These are phyloP conservation scores for Zygothrica quintamaculata DNA, from an alignment of 2,888 invertebrate species.

Conservation along the genomic window DNA sequence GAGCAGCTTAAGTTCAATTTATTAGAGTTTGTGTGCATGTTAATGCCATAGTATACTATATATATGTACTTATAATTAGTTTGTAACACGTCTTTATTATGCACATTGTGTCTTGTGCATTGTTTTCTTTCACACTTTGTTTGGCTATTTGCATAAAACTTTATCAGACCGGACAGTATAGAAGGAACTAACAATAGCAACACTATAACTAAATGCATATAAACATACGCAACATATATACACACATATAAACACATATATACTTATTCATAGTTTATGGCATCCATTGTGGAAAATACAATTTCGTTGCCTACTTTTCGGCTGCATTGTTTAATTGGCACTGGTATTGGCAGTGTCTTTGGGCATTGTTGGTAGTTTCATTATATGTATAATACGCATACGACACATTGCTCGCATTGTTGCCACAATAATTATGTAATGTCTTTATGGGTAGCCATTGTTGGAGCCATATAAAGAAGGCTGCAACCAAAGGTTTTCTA, in stretches of 20 bases:
- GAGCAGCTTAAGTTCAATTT: constrained; percentile 2
- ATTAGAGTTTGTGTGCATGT: neutral
- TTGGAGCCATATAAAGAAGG: neutral
- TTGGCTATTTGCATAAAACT: constrained; percentile 19
- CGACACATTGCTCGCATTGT: constrained; percentile 36
- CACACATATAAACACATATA: neutral
- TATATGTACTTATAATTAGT: constrained; percentile 13
- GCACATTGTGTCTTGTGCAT: neutral
- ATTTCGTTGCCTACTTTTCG: constrained; percentile 33
- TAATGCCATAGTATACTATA: neutral
- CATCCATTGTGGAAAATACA: constrained; percentile 7
- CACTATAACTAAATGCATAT: constrained; percentile 8
- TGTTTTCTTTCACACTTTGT: neutral
- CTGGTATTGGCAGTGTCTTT: no score
- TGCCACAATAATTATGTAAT: constrained; percentile 39
- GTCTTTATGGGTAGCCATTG: constrained; percentile 11
- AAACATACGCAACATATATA: constrained; percentile 12
- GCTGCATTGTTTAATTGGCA: constrained; percentile 10
- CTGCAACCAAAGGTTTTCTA: neutral
- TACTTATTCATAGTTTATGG: neutral
- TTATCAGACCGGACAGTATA: constrained; percentile 11
- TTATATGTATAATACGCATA: constrained; percentile 45
- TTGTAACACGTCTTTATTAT: constrained; percentile 10
- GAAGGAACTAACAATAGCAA: constrained; percentile 7
- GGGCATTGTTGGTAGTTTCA: constrained; percentile 4